Base-by-base conservation (phyloP, 2,113 vertebrate species). In the Pteropus alecto region DNA sequence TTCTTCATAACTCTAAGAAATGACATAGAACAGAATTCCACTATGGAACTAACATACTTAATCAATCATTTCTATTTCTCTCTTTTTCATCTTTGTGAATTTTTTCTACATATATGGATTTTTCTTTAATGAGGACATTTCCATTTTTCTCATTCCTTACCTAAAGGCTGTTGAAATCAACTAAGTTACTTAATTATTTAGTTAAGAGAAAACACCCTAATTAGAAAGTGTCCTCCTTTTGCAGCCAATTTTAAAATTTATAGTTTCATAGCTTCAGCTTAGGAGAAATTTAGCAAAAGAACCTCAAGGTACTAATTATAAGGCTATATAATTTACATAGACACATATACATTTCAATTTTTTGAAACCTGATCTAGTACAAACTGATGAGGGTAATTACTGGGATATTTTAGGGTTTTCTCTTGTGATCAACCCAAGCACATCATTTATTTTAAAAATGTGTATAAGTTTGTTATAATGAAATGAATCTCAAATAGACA, bases 131-230 rank as follows among this genome's bases (percentile, higher is more conserved):
- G 91, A 97, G 70, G 83, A 85, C 58, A 92, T 97, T 98, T 94
- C 9, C 94, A 86, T 97, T 81, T 96, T 96, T 92, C 58, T 87
- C 87, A 73, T 87, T 92, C 63, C 77, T 96, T 96, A 91, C 70
- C 94, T 79, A 83, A 33, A 94, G 88, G 65, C 74, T 96, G 60
- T 95, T 97, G 67, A 94, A 97, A 93, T 85, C 89, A 97, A 95
- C 89, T 35, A 78, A 95, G 63, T 48, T 94, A 78, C 65, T 93
- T 96, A 96, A 93, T 97, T 90, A 97, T 97, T 97, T 96, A 96
- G 70, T 60, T 82, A 94, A 90, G 86, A 88, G 88, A 95, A 96
- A 95, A 83, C 78, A 94, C 14, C 58, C 86, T 96, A 95, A 96
- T 96, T 97, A 79, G 87, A 94, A 96, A 95, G 41, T 48, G 77